These are phyloP conservation scores for Malacoctenus gilli DNA, from an alignment of 2,797 vertebrate genomes.

Conservation along the genomic window DNA sequence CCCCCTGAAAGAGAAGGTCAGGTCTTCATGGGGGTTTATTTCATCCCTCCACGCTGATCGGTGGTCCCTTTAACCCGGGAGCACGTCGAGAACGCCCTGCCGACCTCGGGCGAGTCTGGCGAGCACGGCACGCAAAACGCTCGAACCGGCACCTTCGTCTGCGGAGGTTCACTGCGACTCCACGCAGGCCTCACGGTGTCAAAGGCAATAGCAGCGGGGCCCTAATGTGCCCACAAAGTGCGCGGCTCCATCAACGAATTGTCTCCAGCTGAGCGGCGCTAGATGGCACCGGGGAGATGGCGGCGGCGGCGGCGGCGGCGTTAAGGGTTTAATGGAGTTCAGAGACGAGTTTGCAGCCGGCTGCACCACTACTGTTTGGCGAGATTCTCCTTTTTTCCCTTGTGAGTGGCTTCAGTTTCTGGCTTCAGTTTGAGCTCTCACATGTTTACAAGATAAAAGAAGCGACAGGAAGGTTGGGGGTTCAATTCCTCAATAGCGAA, in stretches of 20 bases:
- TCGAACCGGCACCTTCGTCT: constrained; percentile 39
- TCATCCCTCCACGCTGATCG: background rate
- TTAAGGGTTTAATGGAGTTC: constrained; percentile 11
- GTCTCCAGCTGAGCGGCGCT: constrained; percentile 2
- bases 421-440: too few relatives aligned
- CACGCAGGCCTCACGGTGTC: constrained; percentile 38
- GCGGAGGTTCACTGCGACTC: constrained; percentile 23
- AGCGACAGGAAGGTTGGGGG: too few relatives aligned
- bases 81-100: constrained; percentile 24
- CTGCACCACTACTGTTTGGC: too few relatives aligned
- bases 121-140: constrained; percentile 19
- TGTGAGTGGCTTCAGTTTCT: too few relatives aligned
- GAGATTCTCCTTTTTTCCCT: too few relatives aligned
- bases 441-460: too few relatives aligned
- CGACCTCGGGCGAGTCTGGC: constrained; percentile 11
- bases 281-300: constrained; percentile 24
- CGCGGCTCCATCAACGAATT: constrained; percentile 20
- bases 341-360: too few relatives aligned
- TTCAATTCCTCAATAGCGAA: too few relatives aligned
- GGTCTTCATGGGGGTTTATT: too few relatives aligned
- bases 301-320: background rate
- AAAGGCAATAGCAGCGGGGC: constrained; percentile 43
- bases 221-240: constrained; percentile 45
- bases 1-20: too few relatives aligned
- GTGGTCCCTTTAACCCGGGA: constrained; percentile 36